Evolutionary conservation across 1,140 invertebrate genomes (phyloP).

Genomic region (Drosophila bocki): DNA sequence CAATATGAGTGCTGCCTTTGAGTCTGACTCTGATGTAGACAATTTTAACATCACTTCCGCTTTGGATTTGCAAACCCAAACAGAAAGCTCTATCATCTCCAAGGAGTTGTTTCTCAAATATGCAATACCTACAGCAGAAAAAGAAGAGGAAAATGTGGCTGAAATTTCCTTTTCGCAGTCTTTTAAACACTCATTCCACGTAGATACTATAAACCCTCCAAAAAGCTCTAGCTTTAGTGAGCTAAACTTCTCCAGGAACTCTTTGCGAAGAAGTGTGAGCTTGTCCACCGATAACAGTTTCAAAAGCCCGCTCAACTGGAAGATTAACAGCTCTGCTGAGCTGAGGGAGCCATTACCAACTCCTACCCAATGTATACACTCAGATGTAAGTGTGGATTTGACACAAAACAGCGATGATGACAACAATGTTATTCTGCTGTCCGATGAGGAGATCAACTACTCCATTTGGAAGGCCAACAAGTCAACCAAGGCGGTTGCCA

Average conservation of each 20-base stretch:
- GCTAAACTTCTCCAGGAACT: conserved; percentile 24
- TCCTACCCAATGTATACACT: conserved; percentile 2
- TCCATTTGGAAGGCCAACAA: conserved; percentile 81
- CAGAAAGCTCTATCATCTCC: conserved; percentile 22
- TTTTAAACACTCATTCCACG: conserved; percentile 4
- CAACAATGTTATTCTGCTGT: conserved; percentile 60
- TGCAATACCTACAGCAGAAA: neutral
- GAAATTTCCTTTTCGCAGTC: neutral
- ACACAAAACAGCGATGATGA: conserved; percentile 58
- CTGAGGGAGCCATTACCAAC: neutral
- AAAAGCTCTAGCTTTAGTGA: conserved; percentile 29
- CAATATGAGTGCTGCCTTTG: neutral
- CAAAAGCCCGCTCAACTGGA: conserved; percentile 45
- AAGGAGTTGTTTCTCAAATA: conserved; percentile 38
- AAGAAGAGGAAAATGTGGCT: neutral
- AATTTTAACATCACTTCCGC: conserved; percentile 11
- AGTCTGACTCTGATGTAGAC: conserved; percentile 26
- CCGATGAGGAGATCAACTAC: conserved; percentile 84
- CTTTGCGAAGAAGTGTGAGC: conserved; percentile 38
- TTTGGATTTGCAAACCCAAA: neutral
- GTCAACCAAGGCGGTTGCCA: conserved; percentile 6
- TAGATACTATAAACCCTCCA: conserved; percentile 1
- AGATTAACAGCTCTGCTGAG: conserved; percentile 19
- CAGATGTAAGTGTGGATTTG: conserved; percentile 59
- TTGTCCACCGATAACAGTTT: conserved; percentile 49